phyloP scores from a whole-genome alignment of 2,797 vertebrate genomes.

The Sebastes nivosus region DNA sequence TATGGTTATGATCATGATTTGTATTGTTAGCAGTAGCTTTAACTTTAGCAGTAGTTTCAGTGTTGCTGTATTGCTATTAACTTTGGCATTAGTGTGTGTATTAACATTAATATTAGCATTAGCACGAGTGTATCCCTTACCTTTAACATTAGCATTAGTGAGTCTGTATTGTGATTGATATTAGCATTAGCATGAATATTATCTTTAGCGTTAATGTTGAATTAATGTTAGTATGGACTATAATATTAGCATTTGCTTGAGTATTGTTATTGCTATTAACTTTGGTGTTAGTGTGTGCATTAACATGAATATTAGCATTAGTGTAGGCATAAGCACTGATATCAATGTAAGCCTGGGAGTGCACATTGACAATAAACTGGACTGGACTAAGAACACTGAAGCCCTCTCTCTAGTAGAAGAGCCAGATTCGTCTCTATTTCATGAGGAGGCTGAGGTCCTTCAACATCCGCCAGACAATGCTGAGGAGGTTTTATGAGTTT shows the following conservation, averaged over 20 bases:
- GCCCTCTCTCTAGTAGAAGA: too few species aligned
- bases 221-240: neutral
- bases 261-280: neutral
- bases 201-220: neutral
- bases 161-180: neutral
- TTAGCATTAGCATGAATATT: neutral
- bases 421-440: too few species aligned
- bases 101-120: neutral
- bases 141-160: neutral
- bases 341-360: neutral
- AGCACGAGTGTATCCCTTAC: neutral
- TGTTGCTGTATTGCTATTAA: neutral
- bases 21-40: neutral
- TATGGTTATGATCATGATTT: constrained; percentile 4
- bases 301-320: neutral
- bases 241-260: neutral
- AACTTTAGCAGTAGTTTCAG: neutral
- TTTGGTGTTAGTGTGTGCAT: too few species aligned
- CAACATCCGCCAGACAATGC: too few species aligned
- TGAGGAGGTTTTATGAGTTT: too few species aligned
- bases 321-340: neutral
- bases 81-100: neutral
- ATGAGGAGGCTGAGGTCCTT: too few species aligned
- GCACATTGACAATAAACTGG: neutral
- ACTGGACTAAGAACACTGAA: too few species aligned